Percentiles rank a stretch among this genome's conserved stretches.
These are phyloP conservation scores for Xylophagus ater DNA, from an alignment of 2,888 invertebrate genomes.

Conservation along the genomic window DNA sequence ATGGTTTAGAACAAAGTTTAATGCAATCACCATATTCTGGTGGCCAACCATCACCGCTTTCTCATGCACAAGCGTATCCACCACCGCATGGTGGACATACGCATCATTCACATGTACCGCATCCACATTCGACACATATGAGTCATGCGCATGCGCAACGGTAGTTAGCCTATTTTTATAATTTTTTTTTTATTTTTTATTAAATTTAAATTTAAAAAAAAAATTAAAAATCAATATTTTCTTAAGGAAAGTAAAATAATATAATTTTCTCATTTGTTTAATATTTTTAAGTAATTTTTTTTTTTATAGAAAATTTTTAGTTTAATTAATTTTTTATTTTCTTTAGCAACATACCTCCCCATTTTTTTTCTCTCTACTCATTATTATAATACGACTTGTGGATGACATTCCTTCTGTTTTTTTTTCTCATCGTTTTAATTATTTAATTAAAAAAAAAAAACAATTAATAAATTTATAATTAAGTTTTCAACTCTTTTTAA, in stretches of 20 bases:
- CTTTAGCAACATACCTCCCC: no score
- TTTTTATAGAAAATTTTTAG: no score
- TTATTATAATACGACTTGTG: conserved; percentile 12
- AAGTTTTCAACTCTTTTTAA: conserved; percentile 5
- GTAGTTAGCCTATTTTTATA: conserved; percentile 42
- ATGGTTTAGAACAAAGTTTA: conserved; percentile 61
- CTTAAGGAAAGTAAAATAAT: no score
- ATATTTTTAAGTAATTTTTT: no score
- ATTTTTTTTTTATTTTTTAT: conserved; percentile 4
- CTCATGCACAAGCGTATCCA: conserved; percentile 39
- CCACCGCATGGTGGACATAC: conserved; percentile 36
- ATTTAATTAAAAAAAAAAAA: no score
- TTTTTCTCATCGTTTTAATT: conserved; percentile 3
- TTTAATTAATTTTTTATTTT: no score
- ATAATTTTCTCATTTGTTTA: no score
- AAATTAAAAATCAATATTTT: no score
- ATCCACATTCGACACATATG: conserved; percentile 54
- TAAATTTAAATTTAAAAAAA: no score
- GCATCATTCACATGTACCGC: conserved; percentile 58
- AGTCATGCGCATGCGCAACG: conserved; percentile 68
- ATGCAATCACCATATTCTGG: conserved; percentile 50
- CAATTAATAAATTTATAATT: no score
- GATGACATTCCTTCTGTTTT: conserved; percentile 7
- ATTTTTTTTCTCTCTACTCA: no score
- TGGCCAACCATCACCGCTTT: conserved; percentile 58